Evolutionary conservation across 2,113 vertebrate genomes (phyloP), one percentile per base, ranked within the genome.

Genomic region (Silurus glanis): DNA sequence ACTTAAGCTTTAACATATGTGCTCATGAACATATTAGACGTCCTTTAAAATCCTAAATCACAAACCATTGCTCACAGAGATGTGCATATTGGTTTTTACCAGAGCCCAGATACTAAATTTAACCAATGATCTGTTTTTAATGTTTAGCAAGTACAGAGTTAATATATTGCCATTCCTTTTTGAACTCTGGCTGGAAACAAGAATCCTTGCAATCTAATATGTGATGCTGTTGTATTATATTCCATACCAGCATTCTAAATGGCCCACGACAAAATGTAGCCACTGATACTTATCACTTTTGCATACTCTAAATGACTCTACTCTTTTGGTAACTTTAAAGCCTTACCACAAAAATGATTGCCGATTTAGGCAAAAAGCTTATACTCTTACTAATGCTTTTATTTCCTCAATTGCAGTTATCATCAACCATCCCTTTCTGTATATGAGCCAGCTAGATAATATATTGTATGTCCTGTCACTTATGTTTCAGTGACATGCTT

Each of bases 1-100:
- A 85, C 78, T 62, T 53, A 61, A 72, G 25, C 55, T 71, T 76
- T 69, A 59, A 90, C 74, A 76, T 67, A 58, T 69, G 85, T 75
- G 72, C 66, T 62, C 49, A 64, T n/a, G 51, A 16, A 84, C 58
- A 85, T 19, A 17, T 66, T 53, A 79, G 55, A 53, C 19, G 56
- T 71, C 56, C 58, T 61, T 25, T 83, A 47, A 16, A 13, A 75
- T 19, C 14, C 45, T 17, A 55, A 45, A 82, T 6, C 19, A 75
- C 55, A 74, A 62, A 49, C 49, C 21, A 56, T 47, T 74, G 17
- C 49, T 85, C 17, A 75, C n/a, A 17, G 9, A 86, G 51, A 85
- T 56, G 28, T 10, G 14, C 3, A 67, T 81, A 37, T 25, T 19
- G 13, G 25, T 84, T 49, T 64, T 49, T 64, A 49, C 45, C 28